Evolutionary conservation across 1,140 invertebrate genomes (phyloP), one percentile per base, ranked within the genome.

Genomic region (Halotydeus destructor): DNA sequence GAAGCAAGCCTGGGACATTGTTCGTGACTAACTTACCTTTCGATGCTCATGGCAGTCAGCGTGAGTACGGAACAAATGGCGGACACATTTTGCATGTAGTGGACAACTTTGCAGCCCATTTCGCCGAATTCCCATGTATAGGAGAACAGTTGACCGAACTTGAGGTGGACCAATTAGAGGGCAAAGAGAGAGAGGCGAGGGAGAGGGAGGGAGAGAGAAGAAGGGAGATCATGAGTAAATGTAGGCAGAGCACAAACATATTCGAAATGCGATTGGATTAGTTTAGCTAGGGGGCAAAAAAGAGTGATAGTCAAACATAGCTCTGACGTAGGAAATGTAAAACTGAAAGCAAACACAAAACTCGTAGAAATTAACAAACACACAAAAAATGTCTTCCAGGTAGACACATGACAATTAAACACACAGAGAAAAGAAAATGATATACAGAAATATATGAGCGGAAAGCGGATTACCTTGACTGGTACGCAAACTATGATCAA

Each of bases 1-100:
- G 19, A n/a, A 12, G 38, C 14, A 9, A 39, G 9, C n/a, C 14
- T 39, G n/a, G 28, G 14, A 16, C n/a, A 16, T 34, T 3, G 16
- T 32, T 8, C 12, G 28, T 8, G 27, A 9, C 21, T 35, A 11
- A 2, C 27, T 60, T 62, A 77, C 75, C 76, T 71, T 59, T 78
- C 76, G 22, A 78, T 61, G 48, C 74, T 76, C 64, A 80, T 78
- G n/a, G 70, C 69, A 3, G 76, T 78, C 9, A 80, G 60, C 0
- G 76, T 80, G 9, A 76, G 61, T 11, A 79, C 75, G 2, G 75
- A 78, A 52, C 75, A 78, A 41, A 78, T 72, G 25, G 72, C 69
- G 2, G 74, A 75, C 12, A 78, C 70, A 52, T 70, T 75, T 57
- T 78, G 76, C 55, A 78, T 67, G 58, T 78, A 80, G 54, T 77